Conservation (phyloP, 2,113 vertebrate genomes). For the Ciconia boyciana region DNA sequence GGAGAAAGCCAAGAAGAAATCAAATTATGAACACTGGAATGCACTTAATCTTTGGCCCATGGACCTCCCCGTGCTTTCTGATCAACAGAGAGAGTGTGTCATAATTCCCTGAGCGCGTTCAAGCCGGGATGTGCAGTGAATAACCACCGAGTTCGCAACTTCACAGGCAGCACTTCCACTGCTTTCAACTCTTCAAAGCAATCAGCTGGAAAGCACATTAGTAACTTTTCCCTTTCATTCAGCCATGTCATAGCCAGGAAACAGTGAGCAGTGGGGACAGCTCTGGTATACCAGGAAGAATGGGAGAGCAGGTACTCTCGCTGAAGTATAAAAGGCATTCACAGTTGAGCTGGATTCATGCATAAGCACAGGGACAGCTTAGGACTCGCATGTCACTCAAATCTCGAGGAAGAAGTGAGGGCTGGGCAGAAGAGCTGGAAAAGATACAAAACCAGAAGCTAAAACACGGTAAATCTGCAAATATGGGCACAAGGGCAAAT, state of each 20-base stretch:
- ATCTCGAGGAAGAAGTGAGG: neutral
- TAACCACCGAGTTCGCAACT: neutral
- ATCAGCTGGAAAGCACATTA: neutral
- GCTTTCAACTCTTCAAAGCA: neutral
- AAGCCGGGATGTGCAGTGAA: rapidly evolving
- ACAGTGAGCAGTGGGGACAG: neutral
- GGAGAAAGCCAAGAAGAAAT: neutral
- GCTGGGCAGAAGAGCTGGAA: neutral
- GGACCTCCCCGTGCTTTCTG: neutral
- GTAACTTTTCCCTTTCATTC: neutral
- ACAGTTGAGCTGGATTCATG: neutral
- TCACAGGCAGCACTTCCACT: neutral
- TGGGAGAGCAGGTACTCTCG: neutral
- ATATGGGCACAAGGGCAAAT: neutral
- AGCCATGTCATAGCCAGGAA: neutral
- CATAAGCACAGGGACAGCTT: neutral
- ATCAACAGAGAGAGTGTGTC: neutral
- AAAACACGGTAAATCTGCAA: neutral
- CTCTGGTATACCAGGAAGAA: neutral
- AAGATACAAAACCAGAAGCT: neutral
- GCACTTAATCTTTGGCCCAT: neutral
- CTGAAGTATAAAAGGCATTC: neutral
- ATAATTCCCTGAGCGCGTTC: rapidly evolving
- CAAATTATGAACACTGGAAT: neutral
- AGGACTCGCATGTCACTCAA: neutral